Conservation (phyloP, 2,797 vertebrate species). For the Saxicola maurus region DNA sequence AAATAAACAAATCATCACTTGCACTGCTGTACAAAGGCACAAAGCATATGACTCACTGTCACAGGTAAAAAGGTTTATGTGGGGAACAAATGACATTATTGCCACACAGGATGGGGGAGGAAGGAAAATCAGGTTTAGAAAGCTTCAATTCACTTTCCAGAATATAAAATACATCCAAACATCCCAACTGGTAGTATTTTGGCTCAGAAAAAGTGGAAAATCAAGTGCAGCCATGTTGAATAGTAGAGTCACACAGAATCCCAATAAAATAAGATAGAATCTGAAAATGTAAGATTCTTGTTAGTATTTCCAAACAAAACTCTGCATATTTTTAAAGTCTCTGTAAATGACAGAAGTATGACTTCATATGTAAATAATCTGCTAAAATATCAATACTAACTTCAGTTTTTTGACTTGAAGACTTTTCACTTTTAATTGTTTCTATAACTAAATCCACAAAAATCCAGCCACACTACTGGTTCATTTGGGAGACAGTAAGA, state of each 20-base stretch:
- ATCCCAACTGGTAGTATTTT: background rate
- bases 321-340: background rate
- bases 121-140: background rate
- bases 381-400: background rate
- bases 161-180: background rate
- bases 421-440: background rate
- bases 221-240: background rate
- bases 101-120: background rate
- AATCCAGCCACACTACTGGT: accelerated
- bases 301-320: background rate
- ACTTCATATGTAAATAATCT: background rate
- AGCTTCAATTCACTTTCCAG: background rate
- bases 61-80: background rate
- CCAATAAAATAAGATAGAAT: background rate
- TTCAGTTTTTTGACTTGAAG: background rate
- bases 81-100: background rate
- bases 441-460: background rate
- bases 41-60: background rate
- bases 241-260: background rate
- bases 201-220: background rate
- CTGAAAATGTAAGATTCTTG: background rate
- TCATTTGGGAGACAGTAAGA: background rate
- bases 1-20: background rate
- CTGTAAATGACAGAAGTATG: background rate
- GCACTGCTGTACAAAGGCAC: background rate